These are phyloP conservation scores for Lobophora halterata DNA, from an alignment of 2,888 invertebrate species.

Conservation along the genomic window DNA sequence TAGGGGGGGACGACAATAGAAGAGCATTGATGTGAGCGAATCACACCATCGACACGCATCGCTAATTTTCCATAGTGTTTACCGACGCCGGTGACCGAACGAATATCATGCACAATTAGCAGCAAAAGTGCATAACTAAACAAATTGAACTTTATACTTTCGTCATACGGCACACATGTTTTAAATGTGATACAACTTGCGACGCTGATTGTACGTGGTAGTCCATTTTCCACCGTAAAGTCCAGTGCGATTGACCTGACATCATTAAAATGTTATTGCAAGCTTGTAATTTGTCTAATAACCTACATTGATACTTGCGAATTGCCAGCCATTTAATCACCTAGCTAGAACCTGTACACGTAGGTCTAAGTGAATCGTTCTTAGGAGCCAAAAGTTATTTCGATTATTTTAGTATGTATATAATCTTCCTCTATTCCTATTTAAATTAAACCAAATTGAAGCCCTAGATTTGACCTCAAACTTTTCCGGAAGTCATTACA, in stretches of 20 bases:
- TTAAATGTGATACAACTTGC: slow-evolving; percentile 3
- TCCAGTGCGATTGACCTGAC: slow-evolving; percentile 32
- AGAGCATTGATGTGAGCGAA: slow-evolving; percentile 78
- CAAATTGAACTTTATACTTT: slow-evolving; percentile 16
- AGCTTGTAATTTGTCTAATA: slow-evolving; percentile 13
- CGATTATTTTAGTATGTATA: no score
- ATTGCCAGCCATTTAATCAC: slow-evolving; percentile 4
- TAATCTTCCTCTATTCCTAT: no score
- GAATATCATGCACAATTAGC: slow-evolving; percentile 53
- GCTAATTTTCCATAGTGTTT: slow-evolving; percentile 73
- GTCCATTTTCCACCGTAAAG: slow-evolving; percentile 27
- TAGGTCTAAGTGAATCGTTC: no score
- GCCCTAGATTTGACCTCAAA: slow-evolving; percentile 71
- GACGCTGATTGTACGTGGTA: slow-evolving; percentile 20
- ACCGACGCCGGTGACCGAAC: slow-evolving; percentile 59
- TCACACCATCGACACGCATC: slow-evolving; percentile 77
- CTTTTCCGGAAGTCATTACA: slow-evolving; percentile 70
- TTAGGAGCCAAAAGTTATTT: slow-evolving; percentile 38
- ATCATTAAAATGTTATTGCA: slow-evolving; percentile 27
- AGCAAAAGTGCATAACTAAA: slow-evolving; percentile 10
- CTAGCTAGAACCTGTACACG: not conserved
- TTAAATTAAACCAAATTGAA: no score
- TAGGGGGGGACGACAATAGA: slow-evolving; percentile 76
- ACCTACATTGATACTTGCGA: slow-evolving; percentile 7
- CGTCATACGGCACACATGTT: slow-evolving; percentile 2